Percentiles rank a stretch among this genome's conserved stretches.
phyloP scores from a whole-genome alignment of 1,140 invertebrate species.

The Tetragonula clypearis region DNA sequence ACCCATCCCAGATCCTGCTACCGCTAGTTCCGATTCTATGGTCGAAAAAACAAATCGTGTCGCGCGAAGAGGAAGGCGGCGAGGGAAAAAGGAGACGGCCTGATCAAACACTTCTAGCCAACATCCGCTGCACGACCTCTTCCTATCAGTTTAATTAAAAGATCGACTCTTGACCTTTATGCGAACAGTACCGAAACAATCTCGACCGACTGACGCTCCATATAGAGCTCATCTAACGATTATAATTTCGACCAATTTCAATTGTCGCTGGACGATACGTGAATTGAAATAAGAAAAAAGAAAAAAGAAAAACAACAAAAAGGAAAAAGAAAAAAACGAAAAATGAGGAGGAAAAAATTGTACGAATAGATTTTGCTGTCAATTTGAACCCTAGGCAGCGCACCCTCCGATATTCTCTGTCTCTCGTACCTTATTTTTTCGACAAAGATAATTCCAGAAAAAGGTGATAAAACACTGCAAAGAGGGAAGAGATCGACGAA shows the following conservation, averaged over 20 bases:
- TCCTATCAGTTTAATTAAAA: conserved; percentile 50
- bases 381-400: too few relatives aligned
- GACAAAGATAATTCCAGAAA: not conserved
- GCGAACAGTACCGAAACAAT: conserved; percentile 37
- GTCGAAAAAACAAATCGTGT: conserved; percentile 70
- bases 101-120: conserved; percentile 67
- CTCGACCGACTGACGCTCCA: not conserved
- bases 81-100: conserved; percentile 54
- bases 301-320: too few relatives aligned
- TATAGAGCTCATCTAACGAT: conserved; percentile 3
- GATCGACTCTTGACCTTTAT: conserved; percentile 54
- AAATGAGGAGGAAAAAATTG: too few relatives aligned
- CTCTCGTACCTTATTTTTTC: too few relatives aligned
- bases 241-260: conserved; percentile 32
- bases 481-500: not conserved
- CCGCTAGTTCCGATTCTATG: conserved; percentile 29
- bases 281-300: not conserved
- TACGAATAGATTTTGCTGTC: too few relatives aligned
- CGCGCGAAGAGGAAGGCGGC: conserved; percentile 52
- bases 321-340: too few relatives aligned
- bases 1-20: conserved; percentile 55
- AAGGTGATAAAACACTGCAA: not conserved
- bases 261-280: not conserved
- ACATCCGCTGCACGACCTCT: conserved; percentile 49
- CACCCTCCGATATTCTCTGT: too few relatives aligned